A percentile compares a stretch with the other conserved stretches of the same genome.
phyloP scores from a whole-genome alignment of 2,888 invertebrate species.

The Syrphus vitripennis region DNA sequence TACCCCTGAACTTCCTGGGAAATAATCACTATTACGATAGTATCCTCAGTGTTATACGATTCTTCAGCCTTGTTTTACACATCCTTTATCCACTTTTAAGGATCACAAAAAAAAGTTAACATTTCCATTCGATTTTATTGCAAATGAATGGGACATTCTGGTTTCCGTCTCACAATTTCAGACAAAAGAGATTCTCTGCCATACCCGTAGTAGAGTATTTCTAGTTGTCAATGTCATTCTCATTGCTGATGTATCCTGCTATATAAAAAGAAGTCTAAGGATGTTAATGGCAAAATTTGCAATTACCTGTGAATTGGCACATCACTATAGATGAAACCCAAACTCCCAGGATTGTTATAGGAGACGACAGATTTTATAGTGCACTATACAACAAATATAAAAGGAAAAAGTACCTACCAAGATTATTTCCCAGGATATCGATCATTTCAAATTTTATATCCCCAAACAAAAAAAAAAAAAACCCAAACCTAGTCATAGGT shows the following conservation, averaged over 20 bases:
- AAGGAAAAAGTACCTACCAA: constrained; percentile 27
- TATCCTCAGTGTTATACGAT: constrained; percentile 41
- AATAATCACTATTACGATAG: constrained; percentile 35
- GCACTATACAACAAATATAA: neutral
- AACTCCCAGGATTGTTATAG: neutral
- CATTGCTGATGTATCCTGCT: neutral
- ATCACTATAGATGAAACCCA: neutral
- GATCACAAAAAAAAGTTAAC: constrained; percentile 59
- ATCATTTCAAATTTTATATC: constrained; percentile 44
- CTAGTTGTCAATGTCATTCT: neutral
- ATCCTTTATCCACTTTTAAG: constrained; percentile 63
- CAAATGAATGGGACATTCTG: constrained; percentile 67
- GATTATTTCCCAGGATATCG: constrained; percentile 62
- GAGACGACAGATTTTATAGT: constrained; percentile 29
- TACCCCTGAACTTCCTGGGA: neutral
- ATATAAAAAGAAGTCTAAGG: neutral
- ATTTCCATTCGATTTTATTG: constrained; percentile 69
- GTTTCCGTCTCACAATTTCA: neutral
- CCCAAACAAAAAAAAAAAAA: neutral
- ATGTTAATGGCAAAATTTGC: constrained; percentile 59
- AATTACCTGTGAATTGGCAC: constrained; percentile 59
- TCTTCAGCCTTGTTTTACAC: constrained; percentile 48
- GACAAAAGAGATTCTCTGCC: neutral
- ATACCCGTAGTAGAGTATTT: neutral
- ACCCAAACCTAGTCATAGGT: neutral